phyloP scores from a whole-genome alignment of 2,797 vertebrate genomes.

The Anabacerthia variegaticeps region DNA sequence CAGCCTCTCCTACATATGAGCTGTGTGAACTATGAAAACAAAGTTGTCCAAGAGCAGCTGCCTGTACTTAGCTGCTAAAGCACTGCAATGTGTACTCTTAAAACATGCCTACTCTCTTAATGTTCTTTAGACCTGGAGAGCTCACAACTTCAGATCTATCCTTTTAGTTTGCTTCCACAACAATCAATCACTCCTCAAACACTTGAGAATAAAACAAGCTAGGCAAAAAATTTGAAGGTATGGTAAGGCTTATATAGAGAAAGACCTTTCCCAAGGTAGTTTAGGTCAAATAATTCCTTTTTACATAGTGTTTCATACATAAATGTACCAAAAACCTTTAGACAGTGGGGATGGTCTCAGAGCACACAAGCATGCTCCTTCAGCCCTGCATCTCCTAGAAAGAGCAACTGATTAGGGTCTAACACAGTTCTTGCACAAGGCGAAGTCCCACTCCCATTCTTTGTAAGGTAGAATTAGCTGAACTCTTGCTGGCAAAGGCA shows the following conservation, averaged over 20 bases:
- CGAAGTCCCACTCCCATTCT: background rate
- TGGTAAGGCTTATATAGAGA: background rate
- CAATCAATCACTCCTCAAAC: constrained; percentile 45
- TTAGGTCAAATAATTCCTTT: constrained; percentile 17
- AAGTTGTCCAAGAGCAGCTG: constrained; percentile 60
- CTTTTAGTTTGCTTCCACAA: constrained; percentile 56
- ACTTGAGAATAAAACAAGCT: constrained; percentile 6
- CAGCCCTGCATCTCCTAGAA: background rate
- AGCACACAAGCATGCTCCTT: background rate
- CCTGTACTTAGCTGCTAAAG: constrained; percentile 55
- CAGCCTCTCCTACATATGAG: constrained; percentile 29
- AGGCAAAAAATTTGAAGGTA: constrained; percentile 26
- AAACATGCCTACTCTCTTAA: constrained; percentile 16
- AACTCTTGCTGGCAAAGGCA: background rate
- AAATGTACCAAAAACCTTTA: background rate
- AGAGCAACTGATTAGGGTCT: background rate
- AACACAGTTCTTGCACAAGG: background rate
- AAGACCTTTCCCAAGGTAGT: constrained; percentile 4
- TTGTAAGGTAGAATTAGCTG: background rate
- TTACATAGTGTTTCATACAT: background rate
- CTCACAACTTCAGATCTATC: constrained; percentile 23
- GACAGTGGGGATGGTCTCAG: background rate
- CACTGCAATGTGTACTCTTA: constrained; percentile 33
- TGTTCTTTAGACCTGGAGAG: constrained; percentile 27
- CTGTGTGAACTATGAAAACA: constrained; percentile 55